phyloP scores from a whole-genome alignment of 30 jellyfish, hydroid and myxozoan species.

The Aurelia aurita complex sp. Pacific region DNA sequence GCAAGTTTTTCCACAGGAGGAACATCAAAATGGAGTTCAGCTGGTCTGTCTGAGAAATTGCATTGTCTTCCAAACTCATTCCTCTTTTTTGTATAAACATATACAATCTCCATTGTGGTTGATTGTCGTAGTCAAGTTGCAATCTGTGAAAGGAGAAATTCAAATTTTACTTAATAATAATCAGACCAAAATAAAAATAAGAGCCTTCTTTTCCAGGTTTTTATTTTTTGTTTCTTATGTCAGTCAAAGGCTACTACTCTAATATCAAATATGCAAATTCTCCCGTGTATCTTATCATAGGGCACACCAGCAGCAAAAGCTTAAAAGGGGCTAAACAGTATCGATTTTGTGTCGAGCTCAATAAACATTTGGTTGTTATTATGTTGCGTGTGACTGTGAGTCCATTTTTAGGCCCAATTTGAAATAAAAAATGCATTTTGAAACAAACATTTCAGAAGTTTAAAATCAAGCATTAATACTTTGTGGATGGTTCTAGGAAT shows the following conservation, averaged over 20 bases:
- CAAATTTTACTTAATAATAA: background rate
- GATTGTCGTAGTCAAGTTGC: background rate
- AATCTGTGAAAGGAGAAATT: background rate
- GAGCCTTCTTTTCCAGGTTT: no score
- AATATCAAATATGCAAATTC: no score
- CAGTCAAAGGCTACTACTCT: no score
- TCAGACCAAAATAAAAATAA: no score
- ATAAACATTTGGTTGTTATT: no score
- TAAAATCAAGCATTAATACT: no score
- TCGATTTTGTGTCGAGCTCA: background rate
- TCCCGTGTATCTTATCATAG: no score
- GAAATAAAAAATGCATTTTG: background rate
- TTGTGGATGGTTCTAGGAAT: no score
- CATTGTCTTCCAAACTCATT: conserved; percentile 97
- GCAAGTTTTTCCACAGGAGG: conserved; percentile 76
- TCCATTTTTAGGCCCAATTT: background rate
- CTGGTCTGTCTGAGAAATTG: conserved; percentile 90
- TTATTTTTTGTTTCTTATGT: no score
- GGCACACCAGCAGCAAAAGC: no score
- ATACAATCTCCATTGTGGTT: conserved; percentile 86
- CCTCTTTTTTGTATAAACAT: conserved; percentile 92
- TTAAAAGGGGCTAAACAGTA: no score
- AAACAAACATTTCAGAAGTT: background rate
- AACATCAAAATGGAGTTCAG: conserved; percentile 92
- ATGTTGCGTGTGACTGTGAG: no score